phyloP scores from a whole-genome alignment of 2,113 vertebrate genomes.

The Crypturellus undulatus region DNA sequence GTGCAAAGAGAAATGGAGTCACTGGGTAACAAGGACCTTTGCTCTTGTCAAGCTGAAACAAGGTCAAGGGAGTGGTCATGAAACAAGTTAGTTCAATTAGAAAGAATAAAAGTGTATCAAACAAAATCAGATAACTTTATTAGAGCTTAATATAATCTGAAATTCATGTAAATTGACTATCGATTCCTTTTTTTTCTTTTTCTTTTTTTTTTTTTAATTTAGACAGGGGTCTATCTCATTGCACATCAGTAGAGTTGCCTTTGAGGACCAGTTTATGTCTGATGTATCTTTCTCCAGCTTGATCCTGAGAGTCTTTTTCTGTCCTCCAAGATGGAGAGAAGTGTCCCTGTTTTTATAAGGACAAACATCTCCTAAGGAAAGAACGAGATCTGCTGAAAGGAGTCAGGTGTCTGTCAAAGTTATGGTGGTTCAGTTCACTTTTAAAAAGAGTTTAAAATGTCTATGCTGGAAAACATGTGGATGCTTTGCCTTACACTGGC shows the following conservation, averaged over 20 bases:
- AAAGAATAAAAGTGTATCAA: neutral
- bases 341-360: accelerated
- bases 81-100: neutral
- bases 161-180: neutral
- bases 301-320: neutral
- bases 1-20: neutral
- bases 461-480: neutral
- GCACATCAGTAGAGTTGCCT: neutral
- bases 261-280: neutral
- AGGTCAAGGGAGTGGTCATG: neutral
- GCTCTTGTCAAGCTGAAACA: neutral
- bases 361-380: neutral
- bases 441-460: neutral
- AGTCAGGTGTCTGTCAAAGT: neutral
- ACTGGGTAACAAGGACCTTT: neutral
- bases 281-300: neutral
- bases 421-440: neutral
- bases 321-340: neutral
- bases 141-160: neutral
- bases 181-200: neutral
- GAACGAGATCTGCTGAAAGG: neutral
- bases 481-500: accelerated
- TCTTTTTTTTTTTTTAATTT: neutral
- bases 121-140: neutral
- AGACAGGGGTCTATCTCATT: neutral